Percentiles rank a stretch among this genome's conserved stretches.
These are phyloP conservation scores for Ammodytes dubius DNA, from an alignment of 2,113 vertebrate genomes.

Conservation along the genomic window DNA sequence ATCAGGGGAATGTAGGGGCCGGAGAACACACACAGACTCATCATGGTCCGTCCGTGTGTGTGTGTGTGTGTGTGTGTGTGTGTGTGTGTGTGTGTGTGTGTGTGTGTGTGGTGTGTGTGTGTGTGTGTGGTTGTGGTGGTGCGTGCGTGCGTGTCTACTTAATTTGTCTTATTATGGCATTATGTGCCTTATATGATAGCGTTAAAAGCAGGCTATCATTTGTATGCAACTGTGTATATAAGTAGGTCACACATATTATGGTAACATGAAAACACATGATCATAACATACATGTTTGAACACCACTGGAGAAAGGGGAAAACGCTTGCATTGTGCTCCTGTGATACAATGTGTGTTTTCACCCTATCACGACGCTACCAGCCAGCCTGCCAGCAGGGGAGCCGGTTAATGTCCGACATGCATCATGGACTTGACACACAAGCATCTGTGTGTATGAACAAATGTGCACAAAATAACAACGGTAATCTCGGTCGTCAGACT, in stretches of 20 bases:
- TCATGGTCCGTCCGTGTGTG: conserved; percentile 26
- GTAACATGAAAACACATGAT: neutral
- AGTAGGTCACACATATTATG: neutral
- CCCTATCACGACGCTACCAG: conserved; percentile 34
- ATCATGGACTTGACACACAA: conserved; percentile 48
- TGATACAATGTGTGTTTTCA: conserved; percentile 50
- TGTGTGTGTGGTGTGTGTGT: neutral
- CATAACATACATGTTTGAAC: conserved; percentile 10
- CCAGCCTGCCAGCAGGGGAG: conserved; percentile 54
- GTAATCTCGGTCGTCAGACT: conserved; percentile 27
- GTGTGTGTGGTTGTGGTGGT: no score
- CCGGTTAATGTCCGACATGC: conserved; percentile 58
- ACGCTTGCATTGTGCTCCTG: neutral
- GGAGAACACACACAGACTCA: conserved; percentile 52
- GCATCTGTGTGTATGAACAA: conserved; percentile 33
- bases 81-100: neutral
- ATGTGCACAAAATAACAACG: conserved; percentile 37
- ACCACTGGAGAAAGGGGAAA: neutral
- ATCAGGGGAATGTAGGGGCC: conserved; percentile 81
- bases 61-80: conserved; percentile 17
- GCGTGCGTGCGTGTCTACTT: conserved; percentile 2
- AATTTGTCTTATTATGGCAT: neutral
- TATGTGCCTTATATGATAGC: neutral
- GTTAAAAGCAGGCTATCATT: neutral
- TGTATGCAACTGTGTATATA: neutral